Evolutionary conservation across 2,888 invertebrate species (phyloP).

Genomic region (Leistus spinibarbis): DNA sequence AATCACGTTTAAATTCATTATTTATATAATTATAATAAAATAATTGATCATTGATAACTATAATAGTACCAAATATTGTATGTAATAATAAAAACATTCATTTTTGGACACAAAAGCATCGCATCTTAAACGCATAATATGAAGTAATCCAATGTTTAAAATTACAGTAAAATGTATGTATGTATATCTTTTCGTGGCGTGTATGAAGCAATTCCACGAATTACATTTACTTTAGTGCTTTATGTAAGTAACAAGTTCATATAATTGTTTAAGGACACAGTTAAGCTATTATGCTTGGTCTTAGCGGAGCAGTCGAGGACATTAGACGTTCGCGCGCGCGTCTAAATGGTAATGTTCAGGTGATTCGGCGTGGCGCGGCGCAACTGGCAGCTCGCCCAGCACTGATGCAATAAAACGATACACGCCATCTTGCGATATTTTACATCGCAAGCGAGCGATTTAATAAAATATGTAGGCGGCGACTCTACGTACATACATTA

Average conservation of each 20-base stretch:
- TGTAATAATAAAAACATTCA: too few species aligned
- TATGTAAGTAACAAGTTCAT: neutral
- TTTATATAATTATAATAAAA: too few species aligned
- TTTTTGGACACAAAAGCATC: too few species aligned
- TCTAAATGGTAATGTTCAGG: slow-evolving; percentile 29
- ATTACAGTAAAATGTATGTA: neutral
- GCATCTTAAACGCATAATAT: too few species aligned
- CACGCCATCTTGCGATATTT: slow-evolving; percentile 35
- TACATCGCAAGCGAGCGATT: slow-evolving; percentile 31
- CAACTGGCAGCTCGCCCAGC: slow-evolving; percentile 10
- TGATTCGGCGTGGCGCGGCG: slow-evolving; percentile 5
- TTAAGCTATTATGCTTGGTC: neutral
- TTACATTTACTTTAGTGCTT: neutral
- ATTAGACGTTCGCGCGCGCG: slow-evolving; percentile 31
- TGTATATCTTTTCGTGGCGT: neutral
- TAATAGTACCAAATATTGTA: too few species aligned
- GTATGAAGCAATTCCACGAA: neutral
- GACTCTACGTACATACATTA: slow-evolving; percentile 33
- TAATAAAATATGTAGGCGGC: slow-evolving; percentile 38
- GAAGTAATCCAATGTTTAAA: neutral
- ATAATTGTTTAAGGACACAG: neutral
- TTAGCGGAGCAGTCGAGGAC: slow-evolving; percentile 13
- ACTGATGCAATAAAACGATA: slow-evolving; percentile 38
- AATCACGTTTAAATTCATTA: too few species aligned
- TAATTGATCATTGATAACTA: too few species aligned